Percentiles rank a stretch among this genome's conserved stretches.
phyloP scores from a whole-genome alignment of 2,797 vertebrate species.

The Parauchenoglanis ngamensis region DNA sequence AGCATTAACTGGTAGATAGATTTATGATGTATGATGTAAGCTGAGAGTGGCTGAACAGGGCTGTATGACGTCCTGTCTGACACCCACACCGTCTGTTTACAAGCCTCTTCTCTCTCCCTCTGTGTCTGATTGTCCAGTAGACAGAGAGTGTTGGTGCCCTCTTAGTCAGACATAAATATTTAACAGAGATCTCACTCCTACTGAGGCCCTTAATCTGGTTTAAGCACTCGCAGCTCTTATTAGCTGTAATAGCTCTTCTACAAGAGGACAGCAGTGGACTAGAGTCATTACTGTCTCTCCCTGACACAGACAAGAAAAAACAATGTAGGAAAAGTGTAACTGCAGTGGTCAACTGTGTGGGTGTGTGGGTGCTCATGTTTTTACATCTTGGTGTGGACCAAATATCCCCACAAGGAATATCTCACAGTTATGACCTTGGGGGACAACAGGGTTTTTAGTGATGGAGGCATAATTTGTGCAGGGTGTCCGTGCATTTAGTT shows the following conservation, averaged over 20 bases:
- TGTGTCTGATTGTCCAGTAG: constrained; percentile 26
- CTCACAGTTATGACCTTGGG: background rate
- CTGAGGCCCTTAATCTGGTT: constrained; percentile 40
- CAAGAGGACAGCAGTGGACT: constrained; percentile 24
- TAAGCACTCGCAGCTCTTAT: constrained; percentile 41
- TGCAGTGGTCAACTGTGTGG: background rate
- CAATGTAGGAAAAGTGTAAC: background rate
- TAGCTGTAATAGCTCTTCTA: constrained; percentile 46
- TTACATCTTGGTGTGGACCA: background rate
- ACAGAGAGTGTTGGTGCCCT: constrained; percentile 20
- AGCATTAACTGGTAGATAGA: background rate
- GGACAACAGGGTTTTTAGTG: background rate
- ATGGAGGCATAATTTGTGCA: background rate
- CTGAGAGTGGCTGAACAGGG: background rate
- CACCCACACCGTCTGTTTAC: constrained; percentile 37
- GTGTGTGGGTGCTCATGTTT: background rate
- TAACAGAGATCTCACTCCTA: constrained; percentile 33
- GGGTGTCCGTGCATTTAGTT: background rate
- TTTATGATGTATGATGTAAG: background rate
- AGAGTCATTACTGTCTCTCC: constrained; percentile 36
- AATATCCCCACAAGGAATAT: background rate
- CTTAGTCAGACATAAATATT: constrained; percentile 46
- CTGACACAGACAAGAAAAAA: constrained; percentile 20
- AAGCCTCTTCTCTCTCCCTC: constrained; percentile 11
- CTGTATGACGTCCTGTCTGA: background rate